Conservation (phyloP, 2,113 vertebrate genomes). For the Dolichotis patagonum region DNA sequence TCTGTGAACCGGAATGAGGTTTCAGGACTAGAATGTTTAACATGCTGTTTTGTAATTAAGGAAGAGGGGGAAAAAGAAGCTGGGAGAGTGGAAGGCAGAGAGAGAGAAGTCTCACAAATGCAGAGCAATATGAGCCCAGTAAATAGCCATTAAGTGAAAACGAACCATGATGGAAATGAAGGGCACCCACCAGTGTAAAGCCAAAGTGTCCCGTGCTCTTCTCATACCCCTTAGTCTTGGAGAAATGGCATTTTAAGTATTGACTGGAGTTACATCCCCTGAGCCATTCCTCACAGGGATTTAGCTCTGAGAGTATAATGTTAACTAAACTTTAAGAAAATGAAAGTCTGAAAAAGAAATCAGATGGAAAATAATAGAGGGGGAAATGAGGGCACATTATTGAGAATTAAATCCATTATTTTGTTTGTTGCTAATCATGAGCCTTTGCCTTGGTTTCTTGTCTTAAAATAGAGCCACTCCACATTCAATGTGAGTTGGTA, state of each 20-base stretch:
- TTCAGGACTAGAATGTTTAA: constrained; percentile 49
- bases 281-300: background rate
- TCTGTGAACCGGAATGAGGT: constrained; percentile 54
- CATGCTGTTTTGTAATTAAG: constrained; percentile 57
- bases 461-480: background rate
- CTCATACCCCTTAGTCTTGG: background rate
- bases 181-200: background rate
- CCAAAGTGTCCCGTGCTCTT: background rate
- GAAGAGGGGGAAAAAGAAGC: background rate
- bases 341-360: background rate
- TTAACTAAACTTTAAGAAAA: constrained; percentile 66
- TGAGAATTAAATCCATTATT: background rate
- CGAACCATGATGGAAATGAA: background rate
- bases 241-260: background rate
- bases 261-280: background rate
- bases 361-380: background rate
- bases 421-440: constrained; percentile 37
- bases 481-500: background rate
- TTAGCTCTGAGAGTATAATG: background rate
- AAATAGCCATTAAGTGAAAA: background rate
- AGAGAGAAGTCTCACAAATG: background rate
- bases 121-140: background rate
- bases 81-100: background rate
- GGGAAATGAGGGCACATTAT: background rate
- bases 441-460: constrained; percentile 18